Percentiles rank a stretch among this genome's conserved stretches.
These are phyloP conservation scores for Takifugu ocellatus DNA, from an alignment of 2,797 vertebrate species.

Conservation along the genomic window DNA sequence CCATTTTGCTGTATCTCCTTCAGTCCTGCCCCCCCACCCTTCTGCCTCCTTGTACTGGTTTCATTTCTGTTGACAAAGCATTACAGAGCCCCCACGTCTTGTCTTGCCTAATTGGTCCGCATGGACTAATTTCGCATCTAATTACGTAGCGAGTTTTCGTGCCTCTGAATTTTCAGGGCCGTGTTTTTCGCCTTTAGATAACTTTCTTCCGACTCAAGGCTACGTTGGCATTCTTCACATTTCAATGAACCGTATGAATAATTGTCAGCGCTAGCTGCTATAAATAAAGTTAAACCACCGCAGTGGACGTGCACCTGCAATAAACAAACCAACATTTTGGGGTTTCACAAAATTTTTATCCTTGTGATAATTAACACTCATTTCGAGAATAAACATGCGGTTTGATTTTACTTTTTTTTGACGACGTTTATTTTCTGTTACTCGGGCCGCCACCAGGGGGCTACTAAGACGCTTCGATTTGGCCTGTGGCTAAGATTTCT, in stretches of 20 bases:
- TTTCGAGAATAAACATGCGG: no score
- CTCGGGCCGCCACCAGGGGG: not conserved
- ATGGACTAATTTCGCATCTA: conserved; percentile 83
- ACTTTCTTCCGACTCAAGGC: conserved; percentile 69
- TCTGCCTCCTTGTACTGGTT: conserved; percentile 71
- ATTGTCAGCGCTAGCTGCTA: conserved; percentile 41
- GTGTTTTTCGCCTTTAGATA: conserved; percentile 71
- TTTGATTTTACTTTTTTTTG: no score
- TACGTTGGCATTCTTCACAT: conserved; percentile 40
- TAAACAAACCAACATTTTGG: no score
- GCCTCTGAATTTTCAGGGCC: conserved; percentile 74
- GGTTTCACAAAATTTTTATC: no score
- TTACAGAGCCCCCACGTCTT: conserved; percentile 72
- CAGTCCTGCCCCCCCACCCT: conserved; percentile 58
- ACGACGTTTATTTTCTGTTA: conserved; percentile 7
- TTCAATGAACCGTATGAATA: conserved; percentile 60
- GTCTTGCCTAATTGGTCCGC: conserved; percentile 82
- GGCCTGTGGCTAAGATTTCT: conserved; percentile 56
- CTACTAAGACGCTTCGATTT: not conserved
- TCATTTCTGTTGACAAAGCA: conserved; percentile 82
- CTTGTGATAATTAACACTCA: no score
- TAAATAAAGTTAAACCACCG: conserved; percentile 27
- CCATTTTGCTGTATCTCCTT: conserved; percentile 58
- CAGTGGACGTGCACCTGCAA: conserved; percentile 25
- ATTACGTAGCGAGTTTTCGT: conserved; percentile 70